phyloP scores from a whole-genome alignment of 2,888 invertebrate species.

The Hofmannophila pseudospretella region DNA sequence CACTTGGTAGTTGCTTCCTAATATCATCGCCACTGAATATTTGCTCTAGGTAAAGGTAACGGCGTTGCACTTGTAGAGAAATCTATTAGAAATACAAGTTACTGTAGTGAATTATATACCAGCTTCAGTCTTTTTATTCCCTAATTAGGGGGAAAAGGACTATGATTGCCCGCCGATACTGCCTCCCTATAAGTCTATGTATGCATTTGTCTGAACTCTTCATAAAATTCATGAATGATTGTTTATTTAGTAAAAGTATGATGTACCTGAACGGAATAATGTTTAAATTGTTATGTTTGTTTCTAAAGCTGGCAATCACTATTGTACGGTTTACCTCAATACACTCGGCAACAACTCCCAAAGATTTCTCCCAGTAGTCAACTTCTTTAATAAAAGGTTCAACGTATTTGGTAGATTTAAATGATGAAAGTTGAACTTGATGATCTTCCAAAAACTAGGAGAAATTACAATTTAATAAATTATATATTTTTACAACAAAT shows the following conservation, averaged over 20 bases:
- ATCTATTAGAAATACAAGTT: constrained; percentile 43
- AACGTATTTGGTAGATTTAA: constrained; percentile 92
- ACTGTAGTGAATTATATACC: too few relatives aligned
- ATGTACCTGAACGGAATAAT: too few relatives aligned
- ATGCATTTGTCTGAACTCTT: too few relatives aligned
- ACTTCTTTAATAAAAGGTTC: constrained; percentile 91
- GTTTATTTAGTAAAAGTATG: too few relatives aligned
- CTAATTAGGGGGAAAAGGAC: too few relatives aligned
- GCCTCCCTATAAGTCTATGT: too few relatives aligned
- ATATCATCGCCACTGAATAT: constrained; percentile 94
- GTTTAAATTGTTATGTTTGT: too few relatives aligned
- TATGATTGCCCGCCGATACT: too few relatives aligned
- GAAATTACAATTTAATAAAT: not conserved
- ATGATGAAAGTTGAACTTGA: constrained; percentile 88
- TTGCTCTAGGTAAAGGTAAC: constrained; percentile 92
- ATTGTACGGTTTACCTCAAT: constrained; percentile 84
- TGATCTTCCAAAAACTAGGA: constrained; percentile 86
- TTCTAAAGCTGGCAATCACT: too few relatives aligned
- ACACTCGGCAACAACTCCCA: constrained; percentile 89
- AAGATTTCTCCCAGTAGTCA: constrained; percentile 90
- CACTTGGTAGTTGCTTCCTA: constrained; percentile 87
- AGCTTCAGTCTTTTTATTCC: too few relatives aligned
- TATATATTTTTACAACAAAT: not conserved
- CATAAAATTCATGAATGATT: too few relatives aligned
- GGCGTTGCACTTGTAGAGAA: constrained; percentile 88